Evolutionary conservation across 2,797 vertebrate genomes (phyloP).

Genomic region (Salarias fasciatus): DNA sequence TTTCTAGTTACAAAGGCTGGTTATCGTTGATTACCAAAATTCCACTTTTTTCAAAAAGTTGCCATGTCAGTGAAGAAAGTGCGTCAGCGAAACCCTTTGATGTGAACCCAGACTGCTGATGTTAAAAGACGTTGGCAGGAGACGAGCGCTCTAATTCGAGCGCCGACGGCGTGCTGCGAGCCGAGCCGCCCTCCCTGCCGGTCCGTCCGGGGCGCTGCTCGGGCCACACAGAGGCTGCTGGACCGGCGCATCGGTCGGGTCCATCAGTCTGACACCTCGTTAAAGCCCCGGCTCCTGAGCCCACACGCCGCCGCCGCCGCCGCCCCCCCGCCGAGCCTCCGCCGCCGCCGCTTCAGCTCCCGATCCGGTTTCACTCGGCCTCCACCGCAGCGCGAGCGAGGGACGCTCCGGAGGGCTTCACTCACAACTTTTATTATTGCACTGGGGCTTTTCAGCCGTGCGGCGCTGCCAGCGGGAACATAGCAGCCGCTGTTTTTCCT

Average conservation of each 20-base stretch:
- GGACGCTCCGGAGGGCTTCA: constrained; percentile 40
- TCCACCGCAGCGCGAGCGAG: constrained; percentile 45
- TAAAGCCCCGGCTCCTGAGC: constrained; percentile 61
- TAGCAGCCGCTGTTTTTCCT: constrained; percentile 49
- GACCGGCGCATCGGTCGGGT: too few species aligned
- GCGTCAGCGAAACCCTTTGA: too few species aligned
- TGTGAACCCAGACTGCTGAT: constrained; percentile 32
- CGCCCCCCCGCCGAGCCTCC: too few species aligned
- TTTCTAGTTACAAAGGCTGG: too few species aligned
- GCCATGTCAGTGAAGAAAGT: too few species aligned
- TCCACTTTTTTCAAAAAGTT: constrained; percentile 45
- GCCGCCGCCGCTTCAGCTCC: constrained; percentile 54
- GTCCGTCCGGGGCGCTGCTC: too few species aligned
- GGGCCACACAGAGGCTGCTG: too few species aligned
- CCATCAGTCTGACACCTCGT: constrained; percentile 62
- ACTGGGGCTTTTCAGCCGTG: too few species aligned
- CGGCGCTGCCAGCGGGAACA: too few species aligned
- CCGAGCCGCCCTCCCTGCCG: too few species aligned
- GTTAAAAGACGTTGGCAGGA: constrained; percentile 55
- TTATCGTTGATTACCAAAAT: constrained; percentile 30
- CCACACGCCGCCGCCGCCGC: constrained; percentile 49
- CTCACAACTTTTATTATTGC: constrained; percentile 44
- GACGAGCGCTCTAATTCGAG: constrained; percentile 46
- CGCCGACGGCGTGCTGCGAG: constrained; percentile 43
- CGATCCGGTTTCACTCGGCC: constrained; percentile 62